Evolutionary conservation across 2,888 invertebrate species (phyloP).

Genomic region (Capitulum mitella): DNA sequence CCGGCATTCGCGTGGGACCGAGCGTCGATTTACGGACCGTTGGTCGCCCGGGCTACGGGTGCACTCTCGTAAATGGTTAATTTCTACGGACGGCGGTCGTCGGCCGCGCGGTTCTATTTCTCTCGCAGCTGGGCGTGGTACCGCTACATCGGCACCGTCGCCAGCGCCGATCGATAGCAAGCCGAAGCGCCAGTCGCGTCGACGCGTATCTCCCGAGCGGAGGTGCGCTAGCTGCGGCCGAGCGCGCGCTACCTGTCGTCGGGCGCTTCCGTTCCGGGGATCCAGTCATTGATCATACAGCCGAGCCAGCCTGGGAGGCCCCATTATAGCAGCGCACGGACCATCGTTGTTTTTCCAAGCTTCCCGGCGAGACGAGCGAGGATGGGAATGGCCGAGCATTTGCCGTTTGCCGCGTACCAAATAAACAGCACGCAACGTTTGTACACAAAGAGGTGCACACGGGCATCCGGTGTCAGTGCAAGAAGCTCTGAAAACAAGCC

Average conservation of each 20-base stretch:
- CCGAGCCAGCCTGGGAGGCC: background rate
- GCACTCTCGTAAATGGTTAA: constrained; percentile 11
- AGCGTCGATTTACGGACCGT: background rate
- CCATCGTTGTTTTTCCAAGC: background rate
- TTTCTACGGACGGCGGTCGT: background rate
- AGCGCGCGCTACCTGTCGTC: background rate
- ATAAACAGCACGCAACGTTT: no score
- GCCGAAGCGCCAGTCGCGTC: background rate
- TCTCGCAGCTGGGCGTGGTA: background rate
- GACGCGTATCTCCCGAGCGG: background rate
- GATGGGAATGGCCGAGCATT: background rate
- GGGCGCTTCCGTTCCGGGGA: background rate
- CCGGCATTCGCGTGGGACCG: background rate
- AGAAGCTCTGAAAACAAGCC: no score
- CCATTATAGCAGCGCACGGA: background rate
- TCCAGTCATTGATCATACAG: background rate
- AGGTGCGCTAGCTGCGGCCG: background rate
- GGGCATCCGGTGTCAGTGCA: no score
- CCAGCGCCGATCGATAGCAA: background rate
- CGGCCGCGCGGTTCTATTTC: background rate
- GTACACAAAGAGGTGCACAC: no score
- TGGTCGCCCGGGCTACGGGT: background rate
- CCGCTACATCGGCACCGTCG: no score
- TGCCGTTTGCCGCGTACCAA: background rate
- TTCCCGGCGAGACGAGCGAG: background rate